A percentile compares a stretch with the other conserved stretches of the same genome.
Evolutionary conservation across 2,888 invertebrate genomes (phyloP).

Genomic region (Meiosimyza decipiens): DNA sequence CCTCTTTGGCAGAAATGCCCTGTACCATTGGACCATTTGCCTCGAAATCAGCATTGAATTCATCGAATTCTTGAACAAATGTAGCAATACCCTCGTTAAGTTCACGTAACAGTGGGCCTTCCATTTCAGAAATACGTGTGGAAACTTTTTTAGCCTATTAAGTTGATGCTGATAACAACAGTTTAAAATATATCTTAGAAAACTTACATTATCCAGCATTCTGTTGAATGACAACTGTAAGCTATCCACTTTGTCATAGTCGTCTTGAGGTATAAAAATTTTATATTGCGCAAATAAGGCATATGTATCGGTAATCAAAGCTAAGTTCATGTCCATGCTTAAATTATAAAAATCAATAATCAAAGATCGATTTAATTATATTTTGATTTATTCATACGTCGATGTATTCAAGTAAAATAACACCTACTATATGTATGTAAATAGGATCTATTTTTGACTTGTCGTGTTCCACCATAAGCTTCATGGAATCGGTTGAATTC

Average conservation of each 20-base stretch:
- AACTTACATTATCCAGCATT: slow-evolving; percentile 77
- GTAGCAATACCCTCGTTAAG: slow-evolving; percentile 76
- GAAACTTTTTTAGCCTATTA: slow-evolving; percentile 58
- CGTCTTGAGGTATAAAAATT: slow-evolving; percentile 79
- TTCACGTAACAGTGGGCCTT: slow-evolving; percentile 77
- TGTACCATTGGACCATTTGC: slow-evolving; percentile 86
- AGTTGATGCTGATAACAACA: slow-evolving; percentile 5
- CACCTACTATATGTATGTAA: too few species aligned
- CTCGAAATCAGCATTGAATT: slow-evolving; percentile 80
- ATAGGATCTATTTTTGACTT: too few species aligned
- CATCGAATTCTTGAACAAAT: slow-evolving; percentile 74
- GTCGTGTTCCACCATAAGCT: too few species aligned
- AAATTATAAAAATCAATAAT: slow-evolving; percentile 41
- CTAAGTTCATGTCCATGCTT: slow-evolving; percentile 79
- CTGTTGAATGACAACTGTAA: slow-evolving; percentile 81
- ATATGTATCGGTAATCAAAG: slow-evolving; percentile 84
- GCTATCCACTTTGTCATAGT: slow-evolving; percentile 82
- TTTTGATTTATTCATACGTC: too few species aligned
- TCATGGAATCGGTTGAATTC: too few species aligned
- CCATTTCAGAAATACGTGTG: slow-evolving; percentile 71
- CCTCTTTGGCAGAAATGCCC: slow-evolving; percentile 85
- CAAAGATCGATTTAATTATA: background rate
- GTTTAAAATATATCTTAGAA: background rate
- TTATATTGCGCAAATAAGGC: slow-evolving; percentile 75
- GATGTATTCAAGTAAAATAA: too few species aligned